Conservation (phyloP, 2,888 invertebrate genomes). For the Amphipoea oculea region DNA sequence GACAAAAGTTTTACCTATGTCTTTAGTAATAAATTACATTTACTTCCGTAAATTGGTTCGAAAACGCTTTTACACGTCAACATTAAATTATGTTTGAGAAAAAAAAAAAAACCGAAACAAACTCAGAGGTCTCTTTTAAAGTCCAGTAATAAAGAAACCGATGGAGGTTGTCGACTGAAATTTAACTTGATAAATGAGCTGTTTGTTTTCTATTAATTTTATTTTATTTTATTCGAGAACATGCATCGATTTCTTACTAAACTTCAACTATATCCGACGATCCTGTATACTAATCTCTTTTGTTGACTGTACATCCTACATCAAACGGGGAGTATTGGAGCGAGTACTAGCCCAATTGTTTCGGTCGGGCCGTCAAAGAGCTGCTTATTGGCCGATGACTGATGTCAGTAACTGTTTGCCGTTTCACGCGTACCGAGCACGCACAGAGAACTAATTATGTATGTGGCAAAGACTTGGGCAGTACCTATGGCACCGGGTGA, state of each 20-base stretch:
- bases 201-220: too few relatives aligned
- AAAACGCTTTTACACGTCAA: not conserved
- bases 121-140: not conserved
- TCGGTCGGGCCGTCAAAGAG: conserved; percentile 47
- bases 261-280: too few relatives aligned
- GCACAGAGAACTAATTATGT: conserved; percentile 26
- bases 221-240: too few relatives aligned
- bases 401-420: conserved; percentile 34
- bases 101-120: not conserved
- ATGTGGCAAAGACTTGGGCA: not conserved
- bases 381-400: conserved; percentile 34
- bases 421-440: conserved; percentile 33
- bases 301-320: not conserved
- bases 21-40: not conserved
- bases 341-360: conserved; percentile 30
- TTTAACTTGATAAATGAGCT: too few relatives aligned
- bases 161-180: too few relatives aligned
- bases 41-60: not conserved
- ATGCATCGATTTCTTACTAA: too few relatives aligned
- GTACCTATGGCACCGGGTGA: not conserved
- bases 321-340: conserved; percentile 29
- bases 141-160: not conserved
- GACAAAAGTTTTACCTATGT: too few relatives aligned
- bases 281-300: too few relatives aligned
- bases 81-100: not conserved